Evolutionary conservation across 2,797 vertebrate genomes (phyloP).

Genomic region (Semaprochilodus insignis): DNA sequence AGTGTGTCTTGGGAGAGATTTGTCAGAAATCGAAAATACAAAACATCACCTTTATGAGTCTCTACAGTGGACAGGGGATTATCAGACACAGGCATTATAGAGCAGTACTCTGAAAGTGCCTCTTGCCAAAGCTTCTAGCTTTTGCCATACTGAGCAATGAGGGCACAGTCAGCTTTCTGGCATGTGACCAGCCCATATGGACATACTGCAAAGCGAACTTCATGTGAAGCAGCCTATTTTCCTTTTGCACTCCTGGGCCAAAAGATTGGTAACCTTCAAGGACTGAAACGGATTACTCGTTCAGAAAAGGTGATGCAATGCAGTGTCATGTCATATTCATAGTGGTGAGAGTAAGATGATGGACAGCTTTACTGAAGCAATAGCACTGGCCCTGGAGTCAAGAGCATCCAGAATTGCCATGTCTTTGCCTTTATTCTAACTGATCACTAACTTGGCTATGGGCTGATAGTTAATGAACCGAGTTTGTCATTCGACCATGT

Average conservation of each 20-base stretch:
- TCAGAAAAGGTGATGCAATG: constrained; percentile 1
- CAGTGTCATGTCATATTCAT: constrained; percentile 5
- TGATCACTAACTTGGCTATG: not conserved
- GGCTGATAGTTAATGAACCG: not conserved
- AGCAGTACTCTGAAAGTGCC: constrained; percentile 12
- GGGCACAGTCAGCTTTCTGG: constrained; percentile 54
- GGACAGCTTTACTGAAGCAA: not conserved
- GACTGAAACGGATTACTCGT: not conserved
- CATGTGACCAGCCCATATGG: constrained; percentile 58
- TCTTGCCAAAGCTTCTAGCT: constrained; percentile 36
- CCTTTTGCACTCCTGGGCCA: constrained; percentile 11
- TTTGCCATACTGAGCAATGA: constrained; percentile 32
- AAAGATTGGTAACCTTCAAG: constrained; percentile 20
- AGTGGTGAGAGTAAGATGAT: constrained; percentile 16
- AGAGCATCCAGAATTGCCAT: constrained; percentile 17
- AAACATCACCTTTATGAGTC: constrained; percentile 13
- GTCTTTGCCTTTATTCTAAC: not conserved
- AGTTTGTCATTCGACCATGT: not conserved
- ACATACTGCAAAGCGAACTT: constrained; percentile 48
- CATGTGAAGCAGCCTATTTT: constrained; percentile 36
- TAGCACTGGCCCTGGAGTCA: not conserved
- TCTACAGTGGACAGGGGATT: constrained; percentile 21
- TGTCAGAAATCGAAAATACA: constrained; percentile 11
- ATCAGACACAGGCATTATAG: constrained; percentile 1
- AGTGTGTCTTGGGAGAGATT: constrained; percentile 5